Evolutionary conservation across 1,140 invertebrate species (phyloP), one percentile per base, ranked within the genome.

Genomic region (Drosophila hydei): DNA sequence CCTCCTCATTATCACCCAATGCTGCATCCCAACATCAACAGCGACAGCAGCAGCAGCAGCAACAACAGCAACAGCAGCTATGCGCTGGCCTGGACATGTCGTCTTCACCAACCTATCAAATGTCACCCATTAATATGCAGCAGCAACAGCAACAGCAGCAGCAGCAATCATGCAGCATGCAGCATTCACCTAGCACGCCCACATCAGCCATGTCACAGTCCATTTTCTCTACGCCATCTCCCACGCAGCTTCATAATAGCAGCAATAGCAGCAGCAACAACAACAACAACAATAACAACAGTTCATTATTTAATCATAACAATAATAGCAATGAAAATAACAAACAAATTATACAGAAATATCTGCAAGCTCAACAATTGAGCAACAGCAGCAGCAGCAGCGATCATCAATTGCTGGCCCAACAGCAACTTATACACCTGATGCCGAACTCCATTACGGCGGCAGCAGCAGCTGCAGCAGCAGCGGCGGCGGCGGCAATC

Each of bases 331-430:
- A 80, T 77, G 78, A 85, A 42, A 89, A 72, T 78, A 90, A 79
- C 54, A 87, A 56, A 48, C 80, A 90, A 79, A 62, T 90, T 75
- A 83, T 90, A 68, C 87, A 90, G 76, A 90, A 90, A 90, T 90
- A 87, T 87, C 81, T 90, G 48, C 75, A 90, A 74, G 70, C 75
- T 74, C 83, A 88, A 42, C 83, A 79, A 54, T 52, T 84, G 76
- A 72, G 42, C 80, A 78, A 50, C 74, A 62, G 19, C 59, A 78
- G n/a, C 78, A 70, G 45, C 21, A 78, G n/a, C 78, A 70, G 45
- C 21, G 51, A 78, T 47, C 72, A 75, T 30, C 83, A 88, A 50
- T 55, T 85, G 16, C 48, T 85, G 80, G 77, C 78, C 19, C 72
- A 71, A 18, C 72, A 75, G 52, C 72, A 75, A 60, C 52, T 71